phyloP scores from a whole-genome alignment of 2,797 vertebrate genomes.

The Muscicapa comitata region DNA sequence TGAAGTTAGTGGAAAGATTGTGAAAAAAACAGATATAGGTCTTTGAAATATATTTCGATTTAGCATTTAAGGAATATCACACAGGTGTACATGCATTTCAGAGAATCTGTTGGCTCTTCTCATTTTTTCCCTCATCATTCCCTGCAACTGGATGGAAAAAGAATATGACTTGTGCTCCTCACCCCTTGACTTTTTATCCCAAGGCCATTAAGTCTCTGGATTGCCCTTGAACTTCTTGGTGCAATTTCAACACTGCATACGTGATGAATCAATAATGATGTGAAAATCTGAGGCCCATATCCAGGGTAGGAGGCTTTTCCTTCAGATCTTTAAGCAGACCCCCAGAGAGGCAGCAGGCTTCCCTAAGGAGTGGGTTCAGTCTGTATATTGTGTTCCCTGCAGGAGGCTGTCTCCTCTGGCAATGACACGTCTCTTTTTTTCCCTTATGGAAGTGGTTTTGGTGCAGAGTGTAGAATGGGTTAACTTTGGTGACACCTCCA shows the following conservation, averaged over 20 bases:
- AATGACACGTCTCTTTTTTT: not conserved
- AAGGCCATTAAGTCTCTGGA: not conserved
- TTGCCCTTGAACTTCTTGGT: not conserved
- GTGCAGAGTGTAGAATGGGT: not conserved
- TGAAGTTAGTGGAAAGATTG: not conserved
- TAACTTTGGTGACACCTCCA: not conserved
- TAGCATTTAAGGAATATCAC: not conserved
- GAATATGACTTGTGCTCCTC: not conserved
- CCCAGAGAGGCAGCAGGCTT: not conserved
- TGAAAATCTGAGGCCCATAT: not conserved
- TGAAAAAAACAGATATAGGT: not conserved
- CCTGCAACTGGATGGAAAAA: not conserved
- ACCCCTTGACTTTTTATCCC: rapidly evolving
- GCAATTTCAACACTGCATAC: not conserved
- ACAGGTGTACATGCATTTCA: not conserved
- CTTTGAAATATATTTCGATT: not conserved
- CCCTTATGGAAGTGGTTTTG: not conserved
- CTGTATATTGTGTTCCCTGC: not conserved
- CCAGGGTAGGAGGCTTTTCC: not conserved
- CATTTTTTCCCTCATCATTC: not conserved
- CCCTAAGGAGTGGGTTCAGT: not conserved
- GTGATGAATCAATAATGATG: not conserved
- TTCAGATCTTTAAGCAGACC: not conserved
- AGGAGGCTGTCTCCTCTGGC: rapidly evolving
- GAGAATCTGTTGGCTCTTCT: not conserved